Evolutionary conservation across 1,140 invertebrate species (phyloP), one percentile per base, ranked within the genome.

Genomic region (Ditylenchus dipsaci): DNA sequence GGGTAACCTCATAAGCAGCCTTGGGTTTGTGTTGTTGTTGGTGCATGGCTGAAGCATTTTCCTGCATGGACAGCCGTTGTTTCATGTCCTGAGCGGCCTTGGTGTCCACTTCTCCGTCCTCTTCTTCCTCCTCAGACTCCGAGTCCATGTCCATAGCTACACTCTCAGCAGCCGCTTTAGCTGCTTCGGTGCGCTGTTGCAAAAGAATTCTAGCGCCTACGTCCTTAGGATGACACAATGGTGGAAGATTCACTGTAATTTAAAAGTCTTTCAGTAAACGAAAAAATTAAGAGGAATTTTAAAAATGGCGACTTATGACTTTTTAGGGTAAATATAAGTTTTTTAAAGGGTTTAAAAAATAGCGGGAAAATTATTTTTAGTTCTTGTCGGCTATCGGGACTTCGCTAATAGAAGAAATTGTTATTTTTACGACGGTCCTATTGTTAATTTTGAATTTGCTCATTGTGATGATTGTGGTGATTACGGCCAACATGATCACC

Each of bases 1-100:
- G 78, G 93, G 95, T 79, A 95, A 94, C 83, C 86, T 83, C 72
- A 47, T 62, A 76, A 64, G 75, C 60, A 27, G 74, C 23, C 19
- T 68, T 65, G 47, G 59, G 49, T 53, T 53, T 60, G 49, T 56
- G 45, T 63, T 72, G 73, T 29, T 69, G 68, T 27, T 73, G 63
- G 26, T 45, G 17, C 21, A 62, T 62, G 21, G 56, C 43, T 30
- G 45, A 17, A 7, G 23, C 11, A 21, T 30, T 61, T 3, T 61
- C 19, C 26, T 43, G 59, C 27, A 61, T 26, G 29, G 19, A 30
- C n/a, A 61, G 21, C 3, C 29, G 21, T 13, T 61, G 27, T 43
- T 61, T 30, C 19, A 61, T 30, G 29, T 30, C 59, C 13, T 56
- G 21, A 19, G 59, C 59, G 3, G 27, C 29, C n/a, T 21, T 43